Base-by-base conservation (phyloP, 2,113 vertebrate species). In the Psittacula cyanocephala region DNA sequence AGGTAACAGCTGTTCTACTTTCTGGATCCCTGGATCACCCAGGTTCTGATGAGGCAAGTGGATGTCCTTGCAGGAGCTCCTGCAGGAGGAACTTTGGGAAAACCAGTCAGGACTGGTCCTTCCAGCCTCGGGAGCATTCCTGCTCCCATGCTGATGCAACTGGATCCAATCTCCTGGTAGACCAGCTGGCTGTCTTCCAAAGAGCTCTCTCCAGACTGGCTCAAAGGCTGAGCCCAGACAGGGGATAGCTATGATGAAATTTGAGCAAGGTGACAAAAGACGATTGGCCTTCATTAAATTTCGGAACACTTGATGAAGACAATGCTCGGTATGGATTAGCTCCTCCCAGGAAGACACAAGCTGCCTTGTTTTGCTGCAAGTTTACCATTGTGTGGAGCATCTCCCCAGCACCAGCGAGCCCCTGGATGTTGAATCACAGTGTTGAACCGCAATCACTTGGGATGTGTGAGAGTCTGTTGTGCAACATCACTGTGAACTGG, bases 71-170 rank as follows among this genome's bases (percentile, higher is more conserved):
- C 55, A 76, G 90, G 77, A 95, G 93, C 88, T 94, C 60, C 37
- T 49, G 23, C 33, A 53, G 95, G 95, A 95, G 96, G 91, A 96
- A 93, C 91, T 81, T 91, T 76, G 70, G 78, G 74, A 81, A 96
- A 96, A 96, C 92, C 81, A 93, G 93, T 84, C 49, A 41, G 78
- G 79, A 91, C 96, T 87, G 91, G 96, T 93, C 86, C 41, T 0
- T 0, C 74, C 91, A 85, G 96, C 77, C 81, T 41, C 2, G 13
- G 69, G 95, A 95, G 81, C 91, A 96, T 96, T 95, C 92, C 86
- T 92, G 77, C 57, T 82, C 92, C 86, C 80, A 86, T 92, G 86
- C 90, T 96, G 88, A 86, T 94, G 95, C 95, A 95, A 96, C 80
- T 81, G 93, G 92, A 94, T 93, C 86, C 80, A 60, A 88, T 89